phyloP scores from a whole-genome alignment of 2,888 invertebrate species.

The Romanomermis culicivorax region DNA sequence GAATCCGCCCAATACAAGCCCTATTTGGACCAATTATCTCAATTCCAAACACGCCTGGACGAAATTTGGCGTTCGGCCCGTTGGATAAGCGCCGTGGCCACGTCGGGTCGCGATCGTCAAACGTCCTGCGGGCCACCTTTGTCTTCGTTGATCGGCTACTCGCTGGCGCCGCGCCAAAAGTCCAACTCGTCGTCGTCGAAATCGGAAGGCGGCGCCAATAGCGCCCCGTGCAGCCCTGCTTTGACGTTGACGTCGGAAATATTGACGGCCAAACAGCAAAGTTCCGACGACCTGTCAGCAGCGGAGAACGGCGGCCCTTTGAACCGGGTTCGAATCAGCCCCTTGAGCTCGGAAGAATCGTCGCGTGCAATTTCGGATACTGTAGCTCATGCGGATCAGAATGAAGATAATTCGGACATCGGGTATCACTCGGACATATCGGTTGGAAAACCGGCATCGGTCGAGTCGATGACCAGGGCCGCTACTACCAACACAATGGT shows the following conservation, averaged over 20 bases:
- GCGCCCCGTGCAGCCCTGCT: no score
- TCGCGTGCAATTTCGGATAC: no score
- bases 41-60: conserved; percentile 63
- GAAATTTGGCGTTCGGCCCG: conserved; percentile 74
- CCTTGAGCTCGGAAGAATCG: no score
- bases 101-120: conserved; percentile 62
- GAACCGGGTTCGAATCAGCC: no score
- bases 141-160: conserved; percentile 20
- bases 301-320: no score
- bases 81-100: conserved; percentile 87
- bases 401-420: conserved; percentile 15
- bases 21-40: conserved; percentile 39
- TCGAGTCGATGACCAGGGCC: no score
- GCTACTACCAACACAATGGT: no score
- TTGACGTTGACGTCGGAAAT: no score
- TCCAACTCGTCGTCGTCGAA: conserved; percentile 8
- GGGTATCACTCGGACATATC: conserved; percentile 18
- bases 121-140: conserved; percentile 30
- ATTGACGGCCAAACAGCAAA: no score
- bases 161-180: conserved; percentile 18
- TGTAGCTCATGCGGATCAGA: no score
- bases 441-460: background rate
- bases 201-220: conserved; percentile 8
- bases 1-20: background rate
- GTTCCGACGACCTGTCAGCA: no score